phyloP scores from a whole-genome alignment of 64 coral and sea anemone genomes.

The Dendronephthya gigantea region DNA sequence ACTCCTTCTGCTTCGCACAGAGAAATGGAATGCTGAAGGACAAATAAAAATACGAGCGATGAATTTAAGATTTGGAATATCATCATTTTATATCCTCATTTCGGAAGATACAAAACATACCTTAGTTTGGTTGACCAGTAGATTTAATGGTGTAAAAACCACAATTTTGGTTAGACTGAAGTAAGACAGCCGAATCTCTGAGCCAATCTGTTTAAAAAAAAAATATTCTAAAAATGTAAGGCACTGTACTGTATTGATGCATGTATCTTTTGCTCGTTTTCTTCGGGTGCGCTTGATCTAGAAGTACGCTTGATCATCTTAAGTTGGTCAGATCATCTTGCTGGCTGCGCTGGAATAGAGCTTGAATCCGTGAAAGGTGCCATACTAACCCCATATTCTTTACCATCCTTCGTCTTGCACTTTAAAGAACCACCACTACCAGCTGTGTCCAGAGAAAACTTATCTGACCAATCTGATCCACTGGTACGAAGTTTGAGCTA shows the following conservation, averaged over 20 bases:
- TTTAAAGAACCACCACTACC: slow-evolving; percentile 79
- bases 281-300: too few species aligned
- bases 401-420: slow-evolving; percentile 42
- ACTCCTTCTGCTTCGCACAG: not conserved
- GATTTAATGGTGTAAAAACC: slow-evolving; percentile 74
- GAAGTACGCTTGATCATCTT: too few species aligned
- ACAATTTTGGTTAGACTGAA: slow-evolving; percentile 96
- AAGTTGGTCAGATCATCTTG: too few species aligned
- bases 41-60: not conserved
- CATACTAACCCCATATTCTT: slow-evolving; percentile 55
- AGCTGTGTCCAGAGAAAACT: slow-evolving; percentile 90
- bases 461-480: slow-evolving; percentile 62
- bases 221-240: not conserved
- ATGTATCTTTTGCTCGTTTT: too few species aligned
- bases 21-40: not conserved
- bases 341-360: not conserved
- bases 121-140: slow-evolving; percentile 67
- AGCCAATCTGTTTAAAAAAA: slow-evolving; percentile 53
- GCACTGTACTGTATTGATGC: too few species aligned
- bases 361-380: not conserved
- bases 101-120: slow-evolving; percentile 21
- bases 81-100: too few species aligned
- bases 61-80: too few species aligned
- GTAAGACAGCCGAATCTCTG: slow-evolving; percentile 85
- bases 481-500: slow-evolving; percentile 50